Percentiles rank a stretch among this genome's conserved stretches.
These are phyloP conservation scores for Enteromius trimaculatus DNA, from an alignment of 2,797 vertebrate species.

Conservation along the genomic window DNA sequence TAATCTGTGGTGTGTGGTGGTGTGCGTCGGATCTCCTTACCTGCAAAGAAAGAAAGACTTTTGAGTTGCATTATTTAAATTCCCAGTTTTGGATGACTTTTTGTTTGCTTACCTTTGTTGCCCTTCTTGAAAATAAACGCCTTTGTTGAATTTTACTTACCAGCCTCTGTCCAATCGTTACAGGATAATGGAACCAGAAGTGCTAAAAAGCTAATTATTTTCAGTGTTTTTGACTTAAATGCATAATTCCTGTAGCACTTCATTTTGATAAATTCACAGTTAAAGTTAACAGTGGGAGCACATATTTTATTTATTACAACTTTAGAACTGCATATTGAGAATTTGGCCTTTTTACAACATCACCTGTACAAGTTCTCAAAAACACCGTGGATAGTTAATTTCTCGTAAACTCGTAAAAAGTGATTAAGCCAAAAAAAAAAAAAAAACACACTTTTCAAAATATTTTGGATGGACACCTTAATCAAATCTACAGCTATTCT, in stretches of 20 bases:
- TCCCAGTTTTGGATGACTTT: too few relatives aligned
- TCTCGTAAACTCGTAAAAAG: background rate
- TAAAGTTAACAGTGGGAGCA: background rate
- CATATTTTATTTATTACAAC: background rate
- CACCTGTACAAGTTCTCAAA: background rate
- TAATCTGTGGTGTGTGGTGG: too few relatives aligned
- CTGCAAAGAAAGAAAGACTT: too few relatives aligned
- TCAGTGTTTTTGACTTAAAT: background rate
- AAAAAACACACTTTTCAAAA: constrained; percentile 43
- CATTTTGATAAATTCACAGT: background rate
- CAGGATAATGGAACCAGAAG: background rate
- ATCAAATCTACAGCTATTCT: constrained; percentile 2
- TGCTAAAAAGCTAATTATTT: background rate
- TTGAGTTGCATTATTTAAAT: too few relatives aligned
- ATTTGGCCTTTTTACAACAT: background rate
- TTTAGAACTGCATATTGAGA: background rate
- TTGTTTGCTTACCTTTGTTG: too few relatives aligned
- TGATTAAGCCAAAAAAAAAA: background rate
- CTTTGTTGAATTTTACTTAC: too few relatives aligned
- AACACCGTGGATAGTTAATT: background rate
- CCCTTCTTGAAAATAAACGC: too few relatives aligned
- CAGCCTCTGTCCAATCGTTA: too few relatives aligned
- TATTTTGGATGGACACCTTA: constrained; percentile 40
- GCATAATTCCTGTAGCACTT: background rate
- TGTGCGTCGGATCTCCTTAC: too few relatives aligned